A percentile compares a stretch with the other conserved stretches of the same genome.
Conservation (phyloP, 2,797 vertebrate species). For the Mormyrops attenuatus region DNA sequence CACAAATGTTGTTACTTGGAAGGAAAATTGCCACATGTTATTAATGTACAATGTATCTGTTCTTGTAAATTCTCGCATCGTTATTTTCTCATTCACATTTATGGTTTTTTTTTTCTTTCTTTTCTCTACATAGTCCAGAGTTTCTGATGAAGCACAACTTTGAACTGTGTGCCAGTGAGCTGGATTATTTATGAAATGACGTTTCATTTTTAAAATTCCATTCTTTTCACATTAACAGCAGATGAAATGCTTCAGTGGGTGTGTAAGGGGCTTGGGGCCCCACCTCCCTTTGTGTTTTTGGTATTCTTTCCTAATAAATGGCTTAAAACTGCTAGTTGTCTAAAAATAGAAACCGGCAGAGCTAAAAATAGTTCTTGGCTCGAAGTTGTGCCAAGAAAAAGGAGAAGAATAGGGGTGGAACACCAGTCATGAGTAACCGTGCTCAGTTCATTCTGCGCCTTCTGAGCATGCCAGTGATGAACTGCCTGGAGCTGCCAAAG, state of each 20-base stretch:
- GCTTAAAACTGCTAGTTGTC: conserved; percentile 81
- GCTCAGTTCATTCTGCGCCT: conserved; percentile 77
- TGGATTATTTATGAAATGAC: conserved; percentile 69
- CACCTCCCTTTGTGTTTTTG: conserved; percentile 44
- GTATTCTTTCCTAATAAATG: conserved; percentile 79
- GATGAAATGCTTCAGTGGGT: conserved; percentile 72
- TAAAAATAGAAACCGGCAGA: conserved; percentile 89
- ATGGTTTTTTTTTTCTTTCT: conserved; percentile 24
- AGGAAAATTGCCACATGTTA: neutral
- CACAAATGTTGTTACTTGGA: neutral
- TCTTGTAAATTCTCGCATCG: neutral
- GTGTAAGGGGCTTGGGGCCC: conserved; percentile 58
- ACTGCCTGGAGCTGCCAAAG: conserved; percentile 73
- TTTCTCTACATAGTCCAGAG: conserved; percentile 59
- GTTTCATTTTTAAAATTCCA: conserved; percentile 34
- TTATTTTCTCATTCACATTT: neutral
- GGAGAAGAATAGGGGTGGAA: conserved; percentile 88
- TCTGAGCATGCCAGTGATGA: conserved; percentile 72
- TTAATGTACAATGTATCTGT: neutral
- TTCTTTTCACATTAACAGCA: conserved; percentile 71
- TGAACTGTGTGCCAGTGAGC: conserved; percentile 64
- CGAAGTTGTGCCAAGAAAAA: conserved; percentile 82
- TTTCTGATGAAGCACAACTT: conserved; percentile 53
- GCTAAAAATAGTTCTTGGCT: conserved; percentile 88
- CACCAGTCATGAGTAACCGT: conserved; percentile 66